Evolutionary conservation across 2,113 vertebrate species (phyloP), one percentile per base, ranked within the genome.

Genomic region (Antennarius striatus): DNA sequence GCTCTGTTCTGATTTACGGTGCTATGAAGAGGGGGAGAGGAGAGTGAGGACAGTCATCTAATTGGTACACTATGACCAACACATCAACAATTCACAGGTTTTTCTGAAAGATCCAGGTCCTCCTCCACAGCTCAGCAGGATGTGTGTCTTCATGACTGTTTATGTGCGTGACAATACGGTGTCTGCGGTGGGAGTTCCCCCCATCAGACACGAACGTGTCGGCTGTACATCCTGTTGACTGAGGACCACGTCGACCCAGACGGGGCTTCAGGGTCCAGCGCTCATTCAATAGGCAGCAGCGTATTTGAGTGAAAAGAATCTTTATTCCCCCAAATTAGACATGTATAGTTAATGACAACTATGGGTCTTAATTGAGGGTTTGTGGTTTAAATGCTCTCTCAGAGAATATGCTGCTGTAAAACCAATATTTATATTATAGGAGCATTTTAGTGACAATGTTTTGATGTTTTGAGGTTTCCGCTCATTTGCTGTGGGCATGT

Each of bases 181-280:
- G 75, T 61, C 71, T 58, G 17, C 9, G 22, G 64, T 22, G 45
- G 62, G 62, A 83, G 76, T 84, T 84, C 43, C 74, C 76, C 51
- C 52, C 10, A 63, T 70, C 62, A 59, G 75, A 71, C 77, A 71
- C 53, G 56, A 2, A 42, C 43, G 67, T 71, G 70, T 77, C 60
- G 53, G 71, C 71, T 51, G 28, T 39, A 40, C 79, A 82, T 82
- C 80, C 81, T 89, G 83, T 82, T 76, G 65, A 72, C 77, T 53
- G 11, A 22, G 52, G 4, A 6, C 32, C 15, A 16, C 43, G 47
- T 43, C 42, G n/a, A 39, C 43, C 30, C 73, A 60, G 56, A 54
- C 4, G 1, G 57, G 29, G 3, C 6, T 11, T 10, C 10, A 43
- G 30, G 1, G 5, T 57, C 17, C 8, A 42, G 7, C 14, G 11